Base-by-base conservation (phyloP, 2,113 vertebrate genomes). In the Porphyrio hochstetteri region DNA sequence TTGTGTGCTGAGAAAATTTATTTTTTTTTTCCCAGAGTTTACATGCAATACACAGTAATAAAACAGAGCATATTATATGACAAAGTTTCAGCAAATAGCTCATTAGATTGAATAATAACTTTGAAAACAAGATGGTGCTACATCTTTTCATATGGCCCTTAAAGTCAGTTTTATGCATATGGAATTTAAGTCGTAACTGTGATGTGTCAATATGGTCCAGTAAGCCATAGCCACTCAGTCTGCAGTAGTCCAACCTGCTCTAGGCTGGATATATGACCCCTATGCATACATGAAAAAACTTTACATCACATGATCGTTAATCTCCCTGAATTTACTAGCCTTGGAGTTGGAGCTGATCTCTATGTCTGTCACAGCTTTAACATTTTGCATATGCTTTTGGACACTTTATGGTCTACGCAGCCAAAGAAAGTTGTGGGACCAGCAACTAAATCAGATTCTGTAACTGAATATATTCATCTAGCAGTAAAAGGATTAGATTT, bases 61-160 rank as follows among this genome's bases (percentile, higher is more conserved):
- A 57, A 52, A 16, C 18, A 64, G 13, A 52, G 5, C 15, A 13
- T 15, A 50, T 3, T 38, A 28, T 24, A 46, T 0, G 0, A 28
- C 13, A 53, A 72, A 69, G 21, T 48, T 88, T 93, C 55, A 86
- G 19, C 16, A 72, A 72, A 44, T 64, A 36, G 4, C 11, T 24
- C 35, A 67, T 65, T 61, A 84, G 46, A 29, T 44, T 61, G 16
- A 86, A 38, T 60, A 59, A 25, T 29, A 78, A 7, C 50, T 57
- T 18, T 91, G 31, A 81, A 88, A 89, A 61, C 7, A 88, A 42
- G 28, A 50, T 14, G 7, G 1, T 77, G 27, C 25, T 89, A 5
- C 4, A 0, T 42, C 10, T 70, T 67, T 74, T 44, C 40, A 74
- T 5, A 53, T 16, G 65, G 3, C 4, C 25, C 36, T 74, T 57